Evolutionary conservation across 2,797 vertebrate genomes (phyloP).

Genomic region (Amblyopsis hoosieri): DNA sequence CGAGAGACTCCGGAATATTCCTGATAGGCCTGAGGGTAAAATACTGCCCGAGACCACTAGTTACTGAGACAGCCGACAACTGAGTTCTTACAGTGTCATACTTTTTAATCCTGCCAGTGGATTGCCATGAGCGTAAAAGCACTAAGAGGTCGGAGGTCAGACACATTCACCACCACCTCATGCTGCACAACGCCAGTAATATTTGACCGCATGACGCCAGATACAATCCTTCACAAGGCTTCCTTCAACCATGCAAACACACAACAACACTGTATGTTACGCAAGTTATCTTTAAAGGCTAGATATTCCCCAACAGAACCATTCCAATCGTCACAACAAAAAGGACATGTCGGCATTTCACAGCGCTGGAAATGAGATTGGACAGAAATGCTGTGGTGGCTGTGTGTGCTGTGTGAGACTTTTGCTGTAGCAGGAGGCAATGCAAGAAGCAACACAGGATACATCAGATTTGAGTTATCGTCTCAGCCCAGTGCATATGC

Average conservation of each 20-base stretch:
- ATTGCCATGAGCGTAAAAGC: conserved; percentile 32
- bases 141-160: not conserved
- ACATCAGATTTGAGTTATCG: conserved; percentile 64
- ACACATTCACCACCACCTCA: not conserved
- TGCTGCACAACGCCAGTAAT: not conserved
- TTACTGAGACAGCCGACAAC: conserved; percentile 27
- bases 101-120: conserved; percentile 23
- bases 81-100: conserved; percentile 28
- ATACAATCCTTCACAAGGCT: not conserved
- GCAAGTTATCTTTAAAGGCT: not conserved
- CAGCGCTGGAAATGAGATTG: conserved; percentile 41
- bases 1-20: conserved; percentile 35
- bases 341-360: not conserved
- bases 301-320: not conserved
- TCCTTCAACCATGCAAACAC: not conserved
- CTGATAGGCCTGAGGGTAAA: conserved; percentile 39
- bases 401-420: conserved; percentile 22
- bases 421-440: conserved; percentile 40
- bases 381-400: conserved; percentile 24
- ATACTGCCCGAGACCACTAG: conserved; percentile 28
- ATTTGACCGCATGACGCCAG: not conserved
- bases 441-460: conserved; percentile 32
- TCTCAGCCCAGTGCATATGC: conserved; percentile 44
- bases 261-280: not conserved
- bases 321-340: too few species aligned